Percentiles rank a stretch among this genome's conserved stretches.
These are phyloP conservation scores for Psittacula derbiana DNA, from an alignment of 2,797 vertebrate genomes.

Conservation along the genomic window DNA sequence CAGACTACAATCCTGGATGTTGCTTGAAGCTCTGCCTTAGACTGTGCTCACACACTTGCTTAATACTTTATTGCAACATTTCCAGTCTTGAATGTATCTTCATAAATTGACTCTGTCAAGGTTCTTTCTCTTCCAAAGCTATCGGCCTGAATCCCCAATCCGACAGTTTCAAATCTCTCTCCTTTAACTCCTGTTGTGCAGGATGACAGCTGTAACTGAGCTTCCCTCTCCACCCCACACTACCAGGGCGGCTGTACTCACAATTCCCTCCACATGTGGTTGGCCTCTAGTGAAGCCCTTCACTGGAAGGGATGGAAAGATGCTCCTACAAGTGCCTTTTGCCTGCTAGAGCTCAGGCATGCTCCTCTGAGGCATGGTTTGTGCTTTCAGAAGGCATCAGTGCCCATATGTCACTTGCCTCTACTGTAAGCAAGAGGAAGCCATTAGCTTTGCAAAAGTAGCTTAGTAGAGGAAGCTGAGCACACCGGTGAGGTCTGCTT, in stretches of 20 bases:
- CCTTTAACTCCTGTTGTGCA: not conserved
- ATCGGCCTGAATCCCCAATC: not conserved
- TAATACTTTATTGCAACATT: not conserved
- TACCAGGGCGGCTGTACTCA: accelerated
- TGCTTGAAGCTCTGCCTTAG: not conserved
- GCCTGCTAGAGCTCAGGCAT: not conserved
- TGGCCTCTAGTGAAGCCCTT: not conserved
- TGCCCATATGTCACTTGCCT: not conserved
- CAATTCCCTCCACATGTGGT: not conserved
- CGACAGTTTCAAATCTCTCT: not conserved
- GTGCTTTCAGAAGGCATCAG: not conserved
- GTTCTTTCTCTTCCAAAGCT: not conserved
- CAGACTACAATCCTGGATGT: not conserved
- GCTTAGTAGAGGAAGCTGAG: not conserved
- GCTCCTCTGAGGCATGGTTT: not conserved
- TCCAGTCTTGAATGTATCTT: not conserved
- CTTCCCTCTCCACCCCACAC: not conserved
- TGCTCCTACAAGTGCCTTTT: not conserved
- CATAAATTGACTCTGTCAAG: not conserved
- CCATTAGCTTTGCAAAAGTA: not conserved
- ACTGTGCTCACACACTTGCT: accelerated
- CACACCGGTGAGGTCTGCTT: accelerated
- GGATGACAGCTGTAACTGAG: not conserved
- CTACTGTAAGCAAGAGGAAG: not conserved
- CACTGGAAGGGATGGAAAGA: not conserved